Evolutionary conservation across 2,797 vertebrate genomes (phyloP).

Genomic region (Cephalopachus bancanus): DNA sequence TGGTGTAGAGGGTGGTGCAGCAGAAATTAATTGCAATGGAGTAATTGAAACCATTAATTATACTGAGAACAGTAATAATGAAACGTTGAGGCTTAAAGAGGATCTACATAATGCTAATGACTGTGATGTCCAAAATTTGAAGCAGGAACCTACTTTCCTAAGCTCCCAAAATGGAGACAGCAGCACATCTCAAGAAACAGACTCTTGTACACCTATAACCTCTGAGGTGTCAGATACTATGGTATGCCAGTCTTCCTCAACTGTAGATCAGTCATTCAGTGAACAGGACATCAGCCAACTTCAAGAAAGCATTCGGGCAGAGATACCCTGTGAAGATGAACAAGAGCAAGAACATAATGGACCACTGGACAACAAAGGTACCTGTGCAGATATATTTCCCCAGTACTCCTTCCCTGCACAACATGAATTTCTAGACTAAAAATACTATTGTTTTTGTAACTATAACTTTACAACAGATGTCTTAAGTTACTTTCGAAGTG

Average conservation of each 20-base stretch:
- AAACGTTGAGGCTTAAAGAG: conserved; percentile 85
- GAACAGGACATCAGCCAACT: conserved; percentile 87
- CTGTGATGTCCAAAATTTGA: conserved; percentile 78
- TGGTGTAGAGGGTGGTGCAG: conserved; percentile 77
- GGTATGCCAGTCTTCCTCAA: conserved; percentile 84
- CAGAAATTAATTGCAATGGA: conserved; percentile 93
- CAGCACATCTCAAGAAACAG: conserved; percentile 84
- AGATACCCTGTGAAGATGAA: conserved; percentile 88
- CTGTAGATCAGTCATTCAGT: conserved; percentile 62
- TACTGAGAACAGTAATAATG: conserved; percentile 80
- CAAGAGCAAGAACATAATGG: conserved; percentile 86
- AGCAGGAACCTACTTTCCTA: conserved; percentile 81
- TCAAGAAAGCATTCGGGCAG: conserved; percentile 88
- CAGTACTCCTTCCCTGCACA: neutral
- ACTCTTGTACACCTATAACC: conserved; percentile 84
- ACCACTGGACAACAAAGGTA: conserved; percentile 89
- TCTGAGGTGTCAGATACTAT: conserved; percentile 85
- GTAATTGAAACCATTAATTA: conserved; percentile 84
- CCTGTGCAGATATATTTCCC: neutral
- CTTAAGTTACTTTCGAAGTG: neutral
- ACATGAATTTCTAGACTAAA: neutral
- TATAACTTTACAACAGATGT: neutral
- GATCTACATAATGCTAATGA: conserved; percentile 90
- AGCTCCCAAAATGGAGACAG: conserved; percentile 85
- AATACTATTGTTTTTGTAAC: neutral